These are phyloP conservation scores for Pseudotriccus pelzelni DNA, from an alignment of 2,797 vertebrate species.

Conservation along the genomic window DNA sequence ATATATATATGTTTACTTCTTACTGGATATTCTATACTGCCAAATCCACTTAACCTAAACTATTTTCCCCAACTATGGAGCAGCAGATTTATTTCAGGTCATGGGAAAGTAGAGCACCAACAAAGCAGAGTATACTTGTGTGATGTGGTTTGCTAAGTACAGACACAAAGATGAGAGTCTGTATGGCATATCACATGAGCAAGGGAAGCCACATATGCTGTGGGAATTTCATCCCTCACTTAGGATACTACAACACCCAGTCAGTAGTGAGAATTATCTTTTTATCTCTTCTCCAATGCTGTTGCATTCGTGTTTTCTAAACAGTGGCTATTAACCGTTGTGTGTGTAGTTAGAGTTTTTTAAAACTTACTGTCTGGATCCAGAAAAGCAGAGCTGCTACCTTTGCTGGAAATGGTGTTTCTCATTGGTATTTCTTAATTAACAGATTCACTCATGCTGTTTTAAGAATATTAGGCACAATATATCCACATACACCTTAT, in stretches of 20 bases:
- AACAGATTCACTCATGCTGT: neutral
- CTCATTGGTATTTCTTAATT: neutral
- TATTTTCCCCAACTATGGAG: neutral
- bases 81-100: neutral
- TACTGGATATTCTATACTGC: neutral
- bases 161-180: neutral
- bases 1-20: neutral
- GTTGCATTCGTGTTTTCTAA: neutral
- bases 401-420: neutral
- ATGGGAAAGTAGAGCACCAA: neutral
- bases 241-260: neutral
- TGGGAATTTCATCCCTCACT: neutral
- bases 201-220: neutral
- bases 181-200: neutral
- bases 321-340: neutral
- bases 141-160: neutral
- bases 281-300: neutral
- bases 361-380: neutral
- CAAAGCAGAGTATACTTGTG: neutral
- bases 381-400: neutral
- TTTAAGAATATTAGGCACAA: neutral
- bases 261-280: neutral
- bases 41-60: neutral
- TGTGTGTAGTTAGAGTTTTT: neutral
- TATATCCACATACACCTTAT: neutral